Base-by-base conservation (phyloP, 2,888 invertebrate genomes). In the Dorcus hopei region DNA sequence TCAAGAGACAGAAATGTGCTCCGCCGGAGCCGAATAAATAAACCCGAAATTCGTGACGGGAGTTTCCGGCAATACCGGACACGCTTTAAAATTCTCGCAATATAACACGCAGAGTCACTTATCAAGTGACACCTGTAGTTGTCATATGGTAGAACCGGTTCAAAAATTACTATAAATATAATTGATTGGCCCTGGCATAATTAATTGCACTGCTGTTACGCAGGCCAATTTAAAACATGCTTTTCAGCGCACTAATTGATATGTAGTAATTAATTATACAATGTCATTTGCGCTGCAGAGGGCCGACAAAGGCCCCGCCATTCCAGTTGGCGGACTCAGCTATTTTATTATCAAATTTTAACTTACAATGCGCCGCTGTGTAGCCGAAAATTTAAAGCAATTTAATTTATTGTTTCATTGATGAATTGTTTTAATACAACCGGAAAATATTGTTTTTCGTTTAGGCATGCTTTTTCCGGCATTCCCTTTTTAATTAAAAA, bases 221-320 rank as follows among this genome's bases (percentile, higher is more conserved):
- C 60, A 62, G 67, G 60, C 70, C 72, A 73, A 72, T 74, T 74
- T 72, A 72, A 74, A 74, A 74, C 70, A 67, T 65, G 70, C 69
- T 71, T 68, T 70, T 69, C 70, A 66, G 67, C 67, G 69, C 70
- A 71, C 74, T 74, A 74, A 74, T 74, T 74, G 73, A 74, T 74
- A 73, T 72, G 73, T 71, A 69, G 72, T 71, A 73, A 74, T 74
- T 74, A 72, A 74, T 74, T 74, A 73, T 69, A 70, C 70, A 71
- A 71, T 73, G 74, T 73, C 72, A 74, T 72, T 73, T 71, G 70
- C 64, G 66, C 68, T 62, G 52, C 65, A 61, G 63, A 51, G 63
- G 63, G 52, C 68, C 69, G 66, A 72, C 70, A 73, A 70, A 72
- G 70, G 71, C 66, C 26, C 19, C 64, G 63, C 67, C 61, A 69